phyloP scores from a whole-genome alignment of 2,113 vertebrate species.

The Festucalex cinctus region DNA sequence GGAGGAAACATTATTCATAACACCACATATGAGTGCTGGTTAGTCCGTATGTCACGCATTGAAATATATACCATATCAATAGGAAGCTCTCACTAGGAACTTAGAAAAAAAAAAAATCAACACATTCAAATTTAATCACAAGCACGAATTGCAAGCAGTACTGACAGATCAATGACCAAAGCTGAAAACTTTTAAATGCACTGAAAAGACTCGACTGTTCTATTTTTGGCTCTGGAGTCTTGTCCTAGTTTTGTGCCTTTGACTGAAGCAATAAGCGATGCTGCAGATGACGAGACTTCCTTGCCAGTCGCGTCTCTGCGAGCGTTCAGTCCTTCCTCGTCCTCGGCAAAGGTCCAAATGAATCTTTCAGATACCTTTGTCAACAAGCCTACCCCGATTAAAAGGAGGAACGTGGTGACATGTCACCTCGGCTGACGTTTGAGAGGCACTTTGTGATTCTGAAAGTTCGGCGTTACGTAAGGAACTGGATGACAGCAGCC shows the following conservation, averaged over 20 bases:
- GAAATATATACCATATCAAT: too few relatives aligned
- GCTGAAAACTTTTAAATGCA: constrained; percentile 21
- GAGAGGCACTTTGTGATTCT: constrained; percentile 11
- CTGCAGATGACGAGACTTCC: constrained; percentile 38
- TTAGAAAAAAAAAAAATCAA: neutral
- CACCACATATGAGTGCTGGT: too few relatives aligned
- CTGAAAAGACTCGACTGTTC: constrained; percentile 21
- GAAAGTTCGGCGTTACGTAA: constrained; percentile 13
- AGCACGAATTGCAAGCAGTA: neutral
- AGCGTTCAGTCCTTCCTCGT: constrained; percentile 8
- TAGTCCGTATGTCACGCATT: neutral
- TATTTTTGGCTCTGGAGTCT: constrained; percentile 34
- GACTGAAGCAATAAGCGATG: constrained; percentile 43
- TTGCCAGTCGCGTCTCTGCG: constrained; percentile 38
- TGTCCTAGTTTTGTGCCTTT: constrained; percentile 39
- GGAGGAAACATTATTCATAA: too few relatives aligned
- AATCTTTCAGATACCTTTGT: constrained; percentile 49
- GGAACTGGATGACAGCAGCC: constrained; percentile 3
- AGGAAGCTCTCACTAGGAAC: neutral
- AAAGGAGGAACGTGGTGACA: constrained; percentile 32
- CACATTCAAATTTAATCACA: constrained; percentile 1
- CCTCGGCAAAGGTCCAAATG: constrained; percentile 26
- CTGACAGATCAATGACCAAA: constrained; percentile 16
- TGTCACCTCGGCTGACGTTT: constrained; percentile 22
- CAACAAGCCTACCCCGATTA: constrained; percentile 35